These are phyloP conservation scores for Lissonota sp. DNA, from an alignment of 2,888 invertebrate species.

Conservation along the genomic window DNA sequence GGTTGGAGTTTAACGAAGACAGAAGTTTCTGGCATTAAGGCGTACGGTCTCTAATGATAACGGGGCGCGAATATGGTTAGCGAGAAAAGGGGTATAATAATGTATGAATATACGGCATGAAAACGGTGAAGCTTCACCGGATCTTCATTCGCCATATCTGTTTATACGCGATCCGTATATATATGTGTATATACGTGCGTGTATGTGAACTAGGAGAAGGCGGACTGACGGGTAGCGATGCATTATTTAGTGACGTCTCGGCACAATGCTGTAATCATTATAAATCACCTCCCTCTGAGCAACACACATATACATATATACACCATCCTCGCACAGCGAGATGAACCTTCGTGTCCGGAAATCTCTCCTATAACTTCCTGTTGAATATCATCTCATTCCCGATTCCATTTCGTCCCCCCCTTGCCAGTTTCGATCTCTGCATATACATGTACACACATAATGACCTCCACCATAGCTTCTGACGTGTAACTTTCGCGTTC, in stretches of 20 bases:
- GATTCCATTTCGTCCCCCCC: constrained; percentile 7
- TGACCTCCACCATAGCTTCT: background rate
- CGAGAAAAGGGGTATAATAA: constrained; percentile 21
- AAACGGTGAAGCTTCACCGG: too few species aligned
- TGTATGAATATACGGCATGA: background rate
- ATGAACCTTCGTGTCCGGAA: constrained; percentile 68
- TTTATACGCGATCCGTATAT: background rate
- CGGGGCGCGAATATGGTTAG: constrained; percentile 67
- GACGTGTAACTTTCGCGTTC: background rate
- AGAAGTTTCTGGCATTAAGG: constrained; percentile 63
- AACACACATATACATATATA: constrained; percentile 59
- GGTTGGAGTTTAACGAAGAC: constrained; percentile 59
- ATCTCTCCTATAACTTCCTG: constrained; percentile 74
- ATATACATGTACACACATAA: background rate
- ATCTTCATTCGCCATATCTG: background rate
- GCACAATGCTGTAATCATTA: constrained; percentile 78
- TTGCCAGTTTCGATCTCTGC: constrained; percentile 2
- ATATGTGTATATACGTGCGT: background rate
- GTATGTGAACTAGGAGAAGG: constrained; percentile 41
- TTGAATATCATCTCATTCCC: constrained; percentile 66
- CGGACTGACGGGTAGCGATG: constrained; percentile 67
- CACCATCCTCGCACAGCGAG: constrained; percentile 51
- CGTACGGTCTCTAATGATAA: constrained; percentile 75
- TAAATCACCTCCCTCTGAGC: constrained; percentile 75
- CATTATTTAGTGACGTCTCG: constrained; percentile 77